Evolutionary conservation across 1,140 invertebrate genomes (phyloP).

Genomic region (Holcopasites calliopsidis): DNA sequence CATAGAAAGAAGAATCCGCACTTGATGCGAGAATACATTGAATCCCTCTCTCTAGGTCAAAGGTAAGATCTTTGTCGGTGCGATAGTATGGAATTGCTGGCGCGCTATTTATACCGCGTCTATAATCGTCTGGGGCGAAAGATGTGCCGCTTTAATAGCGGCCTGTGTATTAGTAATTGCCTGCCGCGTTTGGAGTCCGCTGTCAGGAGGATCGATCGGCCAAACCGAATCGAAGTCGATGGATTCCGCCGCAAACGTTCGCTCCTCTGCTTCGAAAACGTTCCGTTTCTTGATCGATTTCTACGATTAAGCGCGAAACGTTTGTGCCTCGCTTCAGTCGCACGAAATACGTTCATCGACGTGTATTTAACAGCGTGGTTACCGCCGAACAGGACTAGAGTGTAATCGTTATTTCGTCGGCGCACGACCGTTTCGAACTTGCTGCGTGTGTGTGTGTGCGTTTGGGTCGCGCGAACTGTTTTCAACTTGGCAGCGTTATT

Average conservation of each 20-base stretch:
- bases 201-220: background rate
- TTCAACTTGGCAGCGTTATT: slow-evolving; percentile 15
- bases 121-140: background rate
- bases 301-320: background rate
- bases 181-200: background rate
- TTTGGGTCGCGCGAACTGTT: background rate
- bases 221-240: background rate
- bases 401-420: too few species aligned
- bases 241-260: background rate
- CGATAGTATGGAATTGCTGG: too few species aligned
- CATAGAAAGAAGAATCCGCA: too few species aligned
- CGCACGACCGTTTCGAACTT: too few species aligned
- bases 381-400: too few species aligned
- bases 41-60: too few species aligned
- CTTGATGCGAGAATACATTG: too few species aligned
- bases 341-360: background rate
- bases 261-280: too few species aligned
- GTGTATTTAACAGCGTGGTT: background rate
- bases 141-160: background rate
- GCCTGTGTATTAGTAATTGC: background rate
- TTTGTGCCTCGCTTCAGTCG: background rate
- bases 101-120: slow-evolving; percentile 2
- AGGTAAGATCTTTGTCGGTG: too few species aligned
- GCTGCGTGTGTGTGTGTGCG: background rate
- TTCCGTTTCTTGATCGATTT: background rate